Evolutionary conservation across 2,113 vertebrate species (phyloP).

Genomic region (Pleuronectes platessa): DNA sequence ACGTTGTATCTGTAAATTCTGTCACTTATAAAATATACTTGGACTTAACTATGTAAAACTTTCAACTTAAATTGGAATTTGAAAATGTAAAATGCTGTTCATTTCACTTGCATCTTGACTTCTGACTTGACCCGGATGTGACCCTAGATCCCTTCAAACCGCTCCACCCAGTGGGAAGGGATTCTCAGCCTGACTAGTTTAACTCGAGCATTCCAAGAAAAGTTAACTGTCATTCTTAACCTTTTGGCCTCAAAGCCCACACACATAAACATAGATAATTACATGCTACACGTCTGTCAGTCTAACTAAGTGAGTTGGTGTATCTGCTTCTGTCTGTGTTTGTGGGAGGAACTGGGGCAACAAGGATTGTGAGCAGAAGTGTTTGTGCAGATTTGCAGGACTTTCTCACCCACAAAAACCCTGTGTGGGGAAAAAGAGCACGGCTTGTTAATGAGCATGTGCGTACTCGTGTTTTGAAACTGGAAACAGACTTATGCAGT

Average conservation of each 20-base stretch:
- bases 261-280: constrained; percentile 56
- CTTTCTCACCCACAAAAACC: constrained; percentile 56
- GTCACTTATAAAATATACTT: too few species aligned
- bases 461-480: constrained; percentile 52
- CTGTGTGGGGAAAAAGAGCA: constrained; percentile 24
- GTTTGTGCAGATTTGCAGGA: constrained; percentile 47
- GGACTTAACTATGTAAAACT: background rate
- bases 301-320: constrained; percentile 16
- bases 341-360: constrained; percentile 24
- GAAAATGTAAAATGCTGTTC: background rate
- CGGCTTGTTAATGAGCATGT: constrained; percentile 57
- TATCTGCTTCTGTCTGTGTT: constrained; percentile 41
- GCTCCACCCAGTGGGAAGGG: constrained; percentile 6
- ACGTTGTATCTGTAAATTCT: too few species aligned
- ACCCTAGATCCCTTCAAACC: constrained; percentile 6
- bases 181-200: constrained; percentile 19
- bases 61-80: background rate
- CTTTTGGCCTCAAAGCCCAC: constrained; percentile 43
- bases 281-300: constrained; percentile 42
- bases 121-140: background rate
- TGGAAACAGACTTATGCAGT: constrained; percentile 64
- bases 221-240: constrained; percentile 47
- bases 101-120: background rate
- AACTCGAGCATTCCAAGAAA: constrained; percentile 33
- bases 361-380: constrained; percentile 6